A percentile compares a stretch with the other conserved stretches of the same genome.
phyloP scores from a whole-genome alignment of 2,888 invertebrate genomes.

The Hypsopygia costalis region DNA sequence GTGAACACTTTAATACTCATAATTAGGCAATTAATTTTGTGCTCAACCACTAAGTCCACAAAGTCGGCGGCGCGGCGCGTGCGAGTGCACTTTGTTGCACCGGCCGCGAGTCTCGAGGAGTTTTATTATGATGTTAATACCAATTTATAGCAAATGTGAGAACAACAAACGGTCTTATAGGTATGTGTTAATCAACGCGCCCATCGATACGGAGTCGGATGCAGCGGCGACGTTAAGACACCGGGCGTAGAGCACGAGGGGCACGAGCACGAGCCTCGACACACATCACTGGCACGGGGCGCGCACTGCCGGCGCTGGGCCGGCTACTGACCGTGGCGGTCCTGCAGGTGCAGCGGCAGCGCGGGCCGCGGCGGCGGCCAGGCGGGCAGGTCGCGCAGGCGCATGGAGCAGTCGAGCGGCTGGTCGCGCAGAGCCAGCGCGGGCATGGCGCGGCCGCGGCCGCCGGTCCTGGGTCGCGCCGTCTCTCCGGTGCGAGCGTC shows the following conservation, averaged over 20 bases:
- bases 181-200: too few species aligned
- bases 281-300: neutral
- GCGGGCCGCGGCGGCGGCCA: conserved; percentile 62
- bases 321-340: conserved; percentile 59
- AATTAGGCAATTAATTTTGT: conserved; percentile 4
- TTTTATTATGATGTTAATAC: too few species aligned
- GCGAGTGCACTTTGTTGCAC: neutral
- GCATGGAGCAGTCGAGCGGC: conserved; percentile 88
- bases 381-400: conserved; percentile 69
- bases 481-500: conserved; percentile 55
- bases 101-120: too few species aligned
- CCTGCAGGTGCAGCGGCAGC: conserved; percentile 28
- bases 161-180: too few species aligned
- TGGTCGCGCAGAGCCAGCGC: conserved; percentile 83
- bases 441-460: conserved; percentile 81
- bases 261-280: neutral
- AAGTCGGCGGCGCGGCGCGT: neutral
- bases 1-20: conserved; percentile 3
- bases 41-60: conserved; percentile 16
- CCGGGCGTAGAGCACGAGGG: too few species aligned
- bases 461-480: conserved; percentile 78
- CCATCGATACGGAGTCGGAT: neutral
- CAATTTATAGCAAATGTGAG: too few species aligned
- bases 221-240: neutral
- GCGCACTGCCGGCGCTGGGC: conserved; percentile 1